A percentile compares a stretch with the other conserved stretches of the same genome.
Evolutionary conservation across 2,888 invertebrate species (phyloP).

Genomic region (Spicauda simplicius): DNA sequence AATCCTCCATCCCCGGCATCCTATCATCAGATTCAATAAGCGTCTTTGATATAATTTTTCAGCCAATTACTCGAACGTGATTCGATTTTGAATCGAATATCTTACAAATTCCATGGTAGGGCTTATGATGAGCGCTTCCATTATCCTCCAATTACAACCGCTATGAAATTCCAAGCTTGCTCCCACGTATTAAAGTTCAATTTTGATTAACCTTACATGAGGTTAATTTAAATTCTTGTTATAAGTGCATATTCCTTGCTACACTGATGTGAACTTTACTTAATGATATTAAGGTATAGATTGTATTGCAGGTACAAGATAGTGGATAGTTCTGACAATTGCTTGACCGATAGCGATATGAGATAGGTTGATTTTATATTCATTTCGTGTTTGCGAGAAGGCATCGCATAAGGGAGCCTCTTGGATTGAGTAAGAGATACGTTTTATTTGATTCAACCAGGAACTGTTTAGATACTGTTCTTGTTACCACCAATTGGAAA

Average conservation of each 20-base stretch:
- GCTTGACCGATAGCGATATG: conserved; percentile 37
- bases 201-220: conserved; percentile 20
- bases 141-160: conserved; percentile 29
- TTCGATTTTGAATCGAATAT: conserved; percentile 34
- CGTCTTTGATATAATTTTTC: conserved; percentile 35
- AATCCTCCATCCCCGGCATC: conserved; percentile 21
- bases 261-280: conserved; percentile 14
- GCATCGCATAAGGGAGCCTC: conserved; percentile 15
- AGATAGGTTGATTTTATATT: conserved; percentile 42
- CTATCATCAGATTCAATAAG: conserved; percentile 37
- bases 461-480: not conserved
- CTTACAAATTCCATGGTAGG: conserved; percentile 41
- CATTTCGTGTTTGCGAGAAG: conserved; percentile 36
- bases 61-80: conserved; percentile 38
- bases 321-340: not conserved
- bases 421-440: conserved; percentile 7
- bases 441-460: conserved; percentile 14
- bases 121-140: conserved; percentile 36
- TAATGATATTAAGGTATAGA: not conserved
- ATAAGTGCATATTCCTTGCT: not conserved
- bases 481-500: conserved; percentile 5
- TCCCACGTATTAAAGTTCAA: conserved; percentile 23
- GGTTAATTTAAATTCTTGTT: conserved; percentile 28
- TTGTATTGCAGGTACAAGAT: not conserved
- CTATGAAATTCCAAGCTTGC: conserved; percentile 13